These are phyloP conservation scores for Lottia scabra DNA, from an alignment of 2,888 invertebrate genomes.

Conservation along the genomic window DNA sequence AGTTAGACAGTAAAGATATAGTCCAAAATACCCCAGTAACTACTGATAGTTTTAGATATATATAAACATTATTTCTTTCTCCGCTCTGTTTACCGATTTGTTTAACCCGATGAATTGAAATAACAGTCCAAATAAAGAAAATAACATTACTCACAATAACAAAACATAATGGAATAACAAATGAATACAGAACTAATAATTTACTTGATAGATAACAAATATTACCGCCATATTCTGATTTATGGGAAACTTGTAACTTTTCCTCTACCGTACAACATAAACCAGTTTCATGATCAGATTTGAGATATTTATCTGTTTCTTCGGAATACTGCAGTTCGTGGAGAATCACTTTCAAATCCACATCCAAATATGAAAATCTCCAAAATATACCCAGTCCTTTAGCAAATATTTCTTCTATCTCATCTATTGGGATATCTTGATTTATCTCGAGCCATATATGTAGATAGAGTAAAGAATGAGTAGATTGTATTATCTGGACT, in stretches of 20 bases:
- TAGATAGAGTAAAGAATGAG: too few relatives aligned
- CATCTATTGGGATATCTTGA: too few relatives aligned
- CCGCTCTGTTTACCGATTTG: constrained; percentile 10
- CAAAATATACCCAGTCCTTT: too few relatives aligned
- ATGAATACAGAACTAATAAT: constrained; percentile 29
- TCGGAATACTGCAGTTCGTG: too few relatives aligned
- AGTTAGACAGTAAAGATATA: constrained; percentile 36
- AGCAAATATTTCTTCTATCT: too few relatives aligned
- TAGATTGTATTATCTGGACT: too few relatives aligned
- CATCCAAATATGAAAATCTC: too few relatives aligned
- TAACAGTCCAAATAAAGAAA: constrained; percentile 37
- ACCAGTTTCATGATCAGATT: not conserved
- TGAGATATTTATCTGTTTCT: too few relatives aligned
- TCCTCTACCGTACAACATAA: not conserved
- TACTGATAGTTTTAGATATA: constrained; percentile 41
- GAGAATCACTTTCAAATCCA: too few relatives aligned
- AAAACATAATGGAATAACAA: constrained; percentile 38
- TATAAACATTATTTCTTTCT: constrained; percentile 29
- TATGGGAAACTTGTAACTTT: not conserved
- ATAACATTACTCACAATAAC: constrained; percentile 38
- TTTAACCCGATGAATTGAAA: constrained; percentile 25
- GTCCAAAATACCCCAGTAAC: constrained; percentile 48
- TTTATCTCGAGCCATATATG: too few relatives aligned
- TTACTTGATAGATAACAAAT: constrained; percentile 29
- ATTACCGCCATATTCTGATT: constrained; percentile 24